Evolutionary conservation across 1,140 invertebrate genomes (phyloP), one percentile per base, ranked within the genome.

Genomic region (Ditylenchus dipsaci): DNA sequence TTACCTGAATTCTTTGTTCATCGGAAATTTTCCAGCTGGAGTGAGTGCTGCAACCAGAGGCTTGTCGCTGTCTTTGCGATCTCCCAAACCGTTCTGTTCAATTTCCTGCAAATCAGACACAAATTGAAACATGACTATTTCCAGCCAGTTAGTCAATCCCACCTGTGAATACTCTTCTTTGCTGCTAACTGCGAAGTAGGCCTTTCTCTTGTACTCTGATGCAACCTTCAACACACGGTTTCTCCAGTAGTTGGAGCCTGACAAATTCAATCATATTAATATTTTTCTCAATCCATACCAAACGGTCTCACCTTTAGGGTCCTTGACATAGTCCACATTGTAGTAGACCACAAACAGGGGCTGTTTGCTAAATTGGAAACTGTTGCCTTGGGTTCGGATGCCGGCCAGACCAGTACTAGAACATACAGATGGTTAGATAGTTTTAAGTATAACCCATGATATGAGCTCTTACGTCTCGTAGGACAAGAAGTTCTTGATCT

Each of bases 201-300:
- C 87, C 60, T 90, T 88, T 5, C 88, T 87, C 49, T 87, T 86
- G 84, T 90, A 90, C 63, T 91, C 89, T 83, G 95, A 90, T 67
- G 92, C 94, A 49, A 96, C 92, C 87, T 97, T 96, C 66, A 95
- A 86, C 33, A 96, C 88, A 73, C 93, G 88, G 86, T 99, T 99
- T 78, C 95, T 89, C 93, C 95, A 98, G 86, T 99, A 98, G 85
- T 98, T 97, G n/a, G 95, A 97, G 47, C 93, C 91, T 85, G 60
- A 23, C 77, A 80, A 53, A 66, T 61, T 38, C 11, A 11, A 38
- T 3, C 33, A 38, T 38, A n/a, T 38, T 38, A 38, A 11, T 11
- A 38, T 5, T 38, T 38, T 38, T 38, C 23, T 15, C 17, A 38
- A 3, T 38, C 11, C 33, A 3, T 5, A 63, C 42, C 67, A 80